These are phyloP conservation scores for Mesocricetus auratus DNA, from an alignment of 2,113 vertebrate genomes.

Conservation along the genomic window DNA sequence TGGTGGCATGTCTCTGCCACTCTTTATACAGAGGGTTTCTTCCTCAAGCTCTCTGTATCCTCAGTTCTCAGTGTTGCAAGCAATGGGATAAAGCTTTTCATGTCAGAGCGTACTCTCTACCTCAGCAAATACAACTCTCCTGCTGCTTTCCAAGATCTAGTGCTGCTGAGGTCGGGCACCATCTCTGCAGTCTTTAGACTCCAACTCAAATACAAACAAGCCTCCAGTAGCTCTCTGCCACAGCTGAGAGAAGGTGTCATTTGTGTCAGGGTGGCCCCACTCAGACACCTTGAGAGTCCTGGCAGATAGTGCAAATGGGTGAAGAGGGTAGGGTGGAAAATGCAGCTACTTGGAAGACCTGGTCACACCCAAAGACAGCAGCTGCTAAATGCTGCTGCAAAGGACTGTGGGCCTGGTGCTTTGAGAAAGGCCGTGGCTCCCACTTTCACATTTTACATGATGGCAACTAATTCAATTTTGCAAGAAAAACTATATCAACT, in stretches of 20 bases:
- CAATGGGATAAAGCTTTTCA: not conserved
- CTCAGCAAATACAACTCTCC: constrained; percentile 13
- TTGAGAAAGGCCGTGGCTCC: not conserved
- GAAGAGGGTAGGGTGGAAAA: not conserved
- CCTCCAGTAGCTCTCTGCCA: not conserved
- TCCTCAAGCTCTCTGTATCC: not conserved
- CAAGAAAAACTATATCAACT: not conserved
- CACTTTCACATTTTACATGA: constrained; percentile 37
- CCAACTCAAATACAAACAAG: constrained; percentile 30
- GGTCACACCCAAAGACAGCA: not conserved
- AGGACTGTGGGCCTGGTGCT: not conserved
- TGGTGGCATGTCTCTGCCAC: not conserved
- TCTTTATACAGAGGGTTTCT: not conserved
- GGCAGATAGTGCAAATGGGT: not conserved
- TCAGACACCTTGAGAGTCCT: not conserved
- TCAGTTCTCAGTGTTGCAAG: not conserved
- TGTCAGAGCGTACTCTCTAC: not conserved
- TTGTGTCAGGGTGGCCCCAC: not conserved
- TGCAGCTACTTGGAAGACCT: not conserved
- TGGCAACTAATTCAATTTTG: constrained; percentile 39
- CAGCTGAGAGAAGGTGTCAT: not conserved
- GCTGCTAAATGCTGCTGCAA: not conserved
- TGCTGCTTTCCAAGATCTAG: not conserved
- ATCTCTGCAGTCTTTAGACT: not conserved
- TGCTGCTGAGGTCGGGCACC: not conserved